Conservation (phyloP, 2,888 invertebrate genomes). For the Drosophila siamana region DNA sequence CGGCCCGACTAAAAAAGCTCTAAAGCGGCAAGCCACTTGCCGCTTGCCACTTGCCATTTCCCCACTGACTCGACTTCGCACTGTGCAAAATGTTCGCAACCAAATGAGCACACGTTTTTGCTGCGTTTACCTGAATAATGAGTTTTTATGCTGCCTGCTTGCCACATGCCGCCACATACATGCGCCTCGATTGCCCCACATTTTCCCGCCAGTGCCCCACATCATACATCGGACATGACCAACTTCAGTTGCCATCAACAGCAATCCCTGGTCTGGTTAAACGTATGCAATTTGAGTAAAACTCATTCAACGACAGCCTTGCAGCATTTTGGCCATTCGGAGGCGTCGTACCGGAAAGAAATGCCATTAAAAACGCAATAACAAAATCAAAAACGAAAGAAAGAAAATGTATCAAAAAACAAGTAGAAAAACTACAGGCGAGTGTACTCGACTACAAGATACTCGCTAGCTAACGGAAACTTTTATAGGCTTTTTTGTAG, state of each 20-base stretch:
- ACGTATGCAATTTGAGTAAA: constrained; percentile 55
- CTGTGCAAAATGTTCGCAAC: constrained; percentile 53
- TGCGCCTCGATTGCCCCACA: not conserved
- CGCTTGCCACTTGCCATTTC: constrained; percentile 36
- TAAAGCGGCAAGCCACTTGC: constrained; percentile 42
- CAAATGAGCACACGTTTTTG: constrained; percentile 67
- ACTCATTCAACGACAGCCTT: constrained; percentile 58
- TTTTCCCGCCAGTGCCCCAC: constrained; percentile 3
- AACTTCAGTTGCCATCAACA: constrained; percentile 32
- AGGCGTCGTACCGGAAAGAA: constrained; percentile 78
- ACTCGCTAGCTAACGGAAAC: no score
- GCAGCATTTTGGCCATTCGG: constrained; percentile 67
- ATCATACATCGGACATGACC: constrained; percentile 20
- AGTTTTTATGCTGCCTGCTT: constrained; percentile 53
- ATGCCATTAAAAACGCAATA: constrained; percentile 79
- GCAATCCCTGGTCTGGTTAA: constrained; percentile 49
- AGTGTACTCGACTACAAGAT: not conserved
- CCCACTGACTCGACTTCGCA: constrained; percentile 7
- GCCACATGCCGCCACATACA: constrained; percentile 12
- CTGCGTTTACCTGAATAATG: constrained; percentile 76
- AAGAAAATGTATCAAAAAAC: constrained; percentile 5
- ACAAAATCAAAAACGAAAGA: constrained; percentile 38
- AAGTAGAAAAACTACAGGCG: not conserved
- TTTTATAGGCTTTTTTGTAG: no score
- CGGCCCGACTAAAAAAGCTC: constrained; percentile 17